Evolutionary conservation across 2,797 vertebrate genomes (phyloP), one percentile per base, ranked within the genome.

Genomic region (Taenioides sp.): DNA sequence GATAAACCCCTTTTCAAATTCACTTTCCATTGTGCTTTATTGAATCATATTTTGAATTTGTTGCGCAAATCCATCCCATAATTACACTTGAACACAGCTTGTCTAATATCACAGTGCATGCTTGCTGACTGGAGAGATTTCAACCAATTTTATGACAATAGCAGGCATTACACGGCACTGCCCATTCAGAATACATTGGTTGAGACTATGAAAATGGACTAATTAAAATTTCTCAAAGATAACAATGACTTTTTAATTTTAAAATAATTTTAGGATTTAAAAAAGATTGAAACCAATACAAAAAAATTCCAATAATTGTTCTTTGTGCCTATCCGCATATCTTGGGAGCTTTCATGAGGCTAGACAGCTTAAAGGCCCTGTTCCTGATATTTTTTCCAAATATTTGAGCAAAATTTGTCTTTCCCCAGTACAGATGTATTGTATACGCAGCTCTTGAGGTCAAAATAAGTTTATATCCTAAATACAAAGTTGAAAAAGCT

Each of bases 231-330:
- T 60, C 71, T 70, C 69, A 73, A 73, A 76, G 82, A 87, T 86
- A 81, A 86, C 83, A 83, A 88, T 86, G 72, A 85, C 82, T 7
- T n/a, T n/a, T n/a, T 7, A n/a, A 54, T 83, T 88, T 86, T 80
- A 82, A 77, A 77, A 80, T 74, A 80, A 70, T 87, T 86, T 78
- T 65, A 75, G 84, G 78, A 80, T 83, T 43, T 14, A 14, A 43
- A 43, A 43, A 43, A 43, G 2, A 43, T 11, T 14, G 40, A 43
- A 43, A 14, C 40, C 12, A 43, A 43, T 43, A 43, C 10, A 43
- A 43, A 40, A 34, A 43, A 43, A 43, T n/a, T 40, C 2, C 11
- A 43, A 14, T 43, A 14, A 43, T 43, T 43, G 11, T 43, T 43
- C 40, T 43, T 43, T 43, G 11, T 12, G 40, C 40, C 11, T 12